A percentile compares a stretch with the other conserved stretches of the same genome.
These are phyloP conservation scores for Physeter macrocephalus DNA, from an alignment of 2,113 vertebrate genomes.

Conservation along the genomic window DNA sequence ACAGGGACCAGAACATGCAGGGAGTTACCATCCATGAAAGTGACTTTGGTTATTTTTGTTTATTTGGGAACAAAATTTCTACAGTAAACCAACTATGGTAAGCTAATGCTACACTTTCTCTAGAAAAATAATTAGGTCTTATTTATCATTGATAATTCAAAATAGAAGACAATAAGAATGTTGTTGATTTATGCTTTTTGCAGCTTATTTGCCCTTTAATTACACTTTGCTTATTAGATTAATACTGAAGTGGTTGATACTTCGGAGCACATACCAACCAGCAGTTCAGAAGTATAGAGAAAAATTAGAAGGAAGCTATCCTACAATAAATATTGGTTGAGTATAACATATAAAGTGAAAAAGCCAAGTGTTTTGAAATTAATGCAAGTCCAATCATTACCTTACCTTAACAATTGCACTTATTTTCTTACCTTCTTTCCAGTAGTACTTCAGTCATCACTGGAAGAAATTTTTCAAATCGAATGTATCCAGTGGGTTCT, in stretches of 20 bases:
- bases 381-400: background rate
- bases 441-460: constrained; percentile 88
- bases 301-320: background rate
- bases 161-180: constrained; percentile 5
- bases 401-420: constrained; percentile 5
- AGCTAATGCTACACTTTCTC: background rate
- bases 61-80: background rate
- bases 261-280: background rate
- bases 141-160: background rate
- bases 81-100: background rate
- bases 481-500: constrained; percentile 85
- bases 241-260: background rate
- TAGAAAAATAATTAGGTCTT: constrained; percentile 21
- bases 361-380: background rate
- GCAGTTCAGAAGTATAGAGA: background rate
- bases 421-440: constrained; percentile 84
- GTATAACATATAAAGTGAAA: background rate
- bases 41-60: background rate
- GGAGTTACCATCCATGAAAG: background rate
- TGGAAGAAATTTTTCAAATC: constrained; percentile 91
- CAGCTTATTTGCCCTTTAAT: background rate
- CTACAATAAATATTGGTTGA: background rate
- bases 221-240: background rate
- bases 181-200: background rate
- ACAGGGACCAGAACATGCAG: background rate